These are phyloP conservation scores for Limanda limanda DNA, from an alignment of 2,113 vertebrate species.

Conservation along the genomic window DNA sequence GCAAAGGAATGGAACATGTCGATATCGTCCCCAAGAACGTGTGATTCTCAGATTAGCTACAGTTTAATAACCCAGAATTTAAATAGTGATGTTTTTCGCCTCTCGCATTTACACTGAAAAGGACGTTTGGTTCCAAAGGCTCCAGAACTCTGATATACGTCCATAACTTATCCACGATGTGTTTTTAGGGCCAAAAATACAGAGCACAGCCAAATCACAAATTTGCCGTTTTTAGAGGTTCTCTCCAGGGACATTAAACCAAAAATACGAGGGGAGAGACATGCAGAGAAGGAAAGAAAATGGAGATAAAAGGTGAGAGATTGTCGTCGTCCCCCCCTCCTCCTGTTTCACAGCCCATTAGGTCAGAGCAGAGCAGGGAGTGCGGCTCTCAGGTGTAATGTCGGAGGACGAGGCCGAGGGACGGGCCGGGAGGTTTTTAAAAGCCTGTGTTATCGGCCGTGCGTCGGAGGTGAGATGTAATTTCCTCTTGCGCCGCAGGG, in stretches of 20 bases:
- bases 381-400: conserved; percentile 54
- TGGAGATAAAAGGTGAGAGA: background rate
- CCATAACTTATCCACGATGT: background rate
- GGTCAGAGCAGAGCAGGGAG: conserved; percentile 55
- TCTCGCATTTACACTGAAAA: no score
- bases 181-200: background rate
- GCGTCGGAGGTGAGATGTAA: conserved; percentile 67
- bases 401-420: conserved; percentile 40
- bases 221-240: background rate
- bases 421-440: conserved; percentile 64
- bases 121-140: background rate
- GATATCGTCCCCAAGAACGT: no score
- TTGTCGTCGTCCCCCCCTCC: background rate
- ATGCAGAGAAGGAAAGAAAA: background rate
- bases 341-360: conserved; percentile 64
- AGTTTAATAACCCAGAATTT: no score
- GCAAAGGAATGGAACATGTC: no score
- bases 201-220: background rate
- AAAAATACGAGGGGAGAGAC: background rate
- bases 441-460: conserved; percentile 57
- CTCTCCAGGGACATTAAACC: background rate
- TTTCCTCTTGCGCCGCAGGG: conserved; percentile 43
- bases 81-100: no score
- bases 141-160: background rate
- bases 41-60: no score